Evolutionary conservation across 37 sponge, comb jelly and placozoan genomes (phyloP), one percentile per base, ranked within the genome.

Genomic region (Axinella damicornis): DNA sequence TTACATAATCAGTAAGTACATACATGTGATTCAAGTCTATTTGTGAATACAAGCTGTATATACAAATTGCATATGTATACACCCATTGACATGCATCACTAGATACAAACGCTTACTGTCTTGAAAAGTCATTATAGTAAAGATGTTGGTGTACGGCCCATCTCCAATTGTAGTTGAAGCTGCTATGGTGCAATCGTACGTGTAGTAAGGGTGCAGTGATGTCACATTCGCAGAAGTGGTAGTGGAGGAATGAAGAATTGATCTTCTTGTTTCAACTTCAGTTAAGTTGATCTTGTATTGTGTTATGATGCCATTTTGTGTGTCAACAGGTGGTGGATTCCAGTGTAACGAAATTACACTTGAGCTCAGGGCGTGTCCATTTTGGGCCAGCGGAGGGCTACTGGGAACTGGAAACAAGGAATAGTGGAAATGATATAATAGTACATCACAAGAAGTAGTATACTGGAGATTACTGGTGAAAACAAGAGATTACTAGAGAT

Each of bases 201-300:
- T 81, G 56, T 88, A 81, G 58, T 59, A 46, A 27, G 88, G 88
- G 53, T 88, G 88, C 15, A 87, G 87, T 25, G 41, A 52, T 68
- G 32, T 18, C 14, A 86, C 59, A 20, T 37, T 40, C 20, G 73
- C 15, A n/a, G 52, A 52, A 11, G 78, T 78, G 4, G 78, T 78
- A 14, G 53, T 2, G 2, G 53, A 46, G 46, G 9, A 46, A 12
- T 12, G 46, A 12, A 9, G 9, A 46, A 46, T 12, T 9, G 46
- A 46, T 46, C 46, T 46, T 12, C 68, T 34, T 19, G 75, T 74
- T 36, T 74, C 75, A 52, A 40, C 34, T 54, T 77, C 52, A 80
- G 65, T 28, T n/a, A 80, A 40, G 20, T 41, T 38, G n/a, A 80
- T 54, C 39, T 66, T 14, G 55, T 80, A 80, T 53, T 2, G 54